These are phyloP conservation scores for Fabriciana adippe DNA, from an alignment of 2,888 invertebrate species.

Conservation along the genomic window DNA sequence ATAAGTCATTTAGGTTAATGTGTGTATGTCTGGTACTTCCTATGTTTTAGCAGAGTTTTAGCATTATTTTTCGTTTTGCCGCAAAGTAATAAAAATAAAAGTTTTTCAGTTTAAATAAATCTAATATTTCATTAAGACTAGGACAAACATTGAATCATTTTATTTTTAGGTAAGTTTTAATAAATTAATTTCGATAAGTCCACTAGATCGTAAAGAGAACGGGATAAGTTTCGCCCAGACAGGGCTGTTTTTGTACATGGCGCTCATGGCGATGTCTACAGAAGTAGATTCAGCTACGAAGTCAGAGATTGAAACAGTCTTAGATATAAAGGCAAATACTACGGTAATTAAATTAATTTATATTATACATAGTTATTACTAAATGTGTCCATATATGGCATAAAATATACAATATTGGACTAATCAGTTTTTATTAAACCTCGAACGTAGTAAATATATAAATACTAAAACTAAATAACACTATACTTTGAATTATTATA, in stretches of 20 bases:
- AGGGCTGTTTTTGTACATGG: slow-evolving; percentile 62
- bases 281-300: slow-evolving; percentile 60
- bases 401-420: not conserved
- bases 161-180: slow-evolving; percentile 58
- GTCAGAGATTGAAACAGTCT: slow-evolving; percentile 59
- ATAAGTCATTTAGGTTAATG: too few species aligned
- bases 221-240: slow-evolving; percentile 74
- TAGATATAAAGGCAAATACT: slow-evolving; percentile 51
- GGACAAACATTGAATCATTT: not conserved
- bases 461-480: not conserved
- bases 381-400: not conserved
- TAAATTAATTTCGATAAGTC: slow-evolving; percentile 55
- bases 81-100: too few species aligned
- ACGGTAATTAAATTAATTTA: slow-evolving; percentile 50
- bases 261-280: slow-evolving; percentile 59
- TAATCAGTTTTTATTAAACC: too few species aligned
- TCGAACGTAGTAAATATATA: not conserved
- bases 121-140: not conserved
- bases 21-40: too few species aligned
- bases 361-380: not conserved
- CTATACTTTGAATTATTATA: too few species aligned
- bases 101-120: too few species aligned
- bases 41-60: too few species aligned
- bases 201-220: slow-evolving; percentile 57
- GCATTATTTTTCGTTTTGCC: too few species aligned